Evolutionary conservation across 2,888 invertebrate species (phyloP).

Genomic region (Dendrolimus pini): DNA sequence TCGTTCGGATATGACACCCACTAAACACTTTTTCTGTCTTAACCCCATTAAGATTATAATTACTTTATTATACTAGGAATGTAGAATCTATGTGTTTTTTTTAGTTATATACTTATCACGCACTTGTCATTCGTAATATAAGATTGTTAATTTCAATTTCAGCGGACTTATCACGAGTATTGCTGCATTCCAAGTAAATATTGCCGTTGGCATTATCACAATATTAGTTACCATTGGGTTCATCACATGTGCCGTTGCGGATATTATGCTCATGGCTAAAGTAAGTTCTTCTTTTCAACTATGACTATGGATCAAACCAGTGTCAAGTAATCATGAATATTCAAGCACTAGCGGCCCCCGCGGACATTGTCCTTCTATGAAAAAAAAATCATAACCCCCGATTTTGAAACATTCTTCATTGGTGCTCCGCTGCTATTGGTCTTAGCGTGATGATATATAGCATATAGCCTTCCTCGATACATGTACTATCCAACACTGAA

Average conservation of each 20-base stretch:
- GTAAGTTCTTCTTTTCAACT: constrained; percentile 58
- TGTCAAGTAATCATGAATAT: not conserved
- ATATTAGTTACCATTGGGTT: constrained; percentile 88
- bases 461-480: no score
- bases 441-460: no score
- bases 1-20: no score
- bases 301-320: not conserved
- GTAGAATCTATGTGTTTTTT: not conserved
- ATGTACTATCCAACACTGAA: no score
- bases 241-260: constrained; percentile 83
- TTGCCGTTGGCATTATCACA: constrained; percentile 86
- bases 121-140: not conserved
- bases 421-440: no score
- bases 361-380: no score
- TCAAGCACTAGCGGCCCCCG: no score
- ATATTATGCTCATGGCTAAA: constrained; percentile 90
- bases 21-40: no score
- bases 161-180: constrained; percentile 88
- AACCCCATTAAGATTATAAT: constrained; percentile 1
- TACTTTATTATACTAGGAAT: not conserved
- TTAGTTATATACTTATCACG: not conserved
- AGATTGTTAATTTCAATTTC: constrained; percentile 14
- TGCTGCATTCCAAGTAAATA: constrained; percentile 74
- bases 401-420: no score
- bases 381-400: no score